Percentiles rank a stretch among this genome's conserved stretches.
These are phyloP conservation scores for Mamestra configurata DNA, from an alignment of 1,140 invertebrate genomes.

Conservation along the genomic window DNA sequence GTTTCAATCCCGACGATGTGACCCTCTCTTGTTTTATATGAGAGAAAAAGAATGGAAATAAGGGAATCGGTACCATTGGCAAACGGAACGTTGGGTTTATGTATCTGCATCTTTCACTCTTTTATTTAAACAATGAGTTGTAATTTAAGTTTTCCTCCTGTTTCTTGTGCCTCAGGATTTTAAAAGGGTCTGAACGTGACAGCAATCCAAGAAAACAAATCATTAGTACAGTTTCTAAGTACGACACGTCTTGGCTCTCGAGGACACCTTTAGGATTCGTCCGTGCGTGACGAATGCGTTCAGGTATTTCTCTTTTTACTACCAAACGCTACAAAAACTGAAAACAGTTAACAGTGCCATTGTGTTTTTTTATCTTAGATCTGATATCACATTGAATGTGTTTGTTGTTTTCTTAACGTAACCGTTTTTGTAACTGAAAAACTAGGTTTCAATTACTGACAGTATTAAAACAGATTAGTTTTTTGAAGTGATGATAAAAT, in stretches of 20 bases:
- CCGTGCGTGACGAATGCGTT: constrained; percentile 38
- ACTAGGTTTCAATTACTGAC: background rate
- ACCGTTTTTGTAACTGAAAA: background rate
- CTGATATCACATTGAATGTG: constrained; percentile 13
- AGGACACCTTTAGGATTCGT: constrained; percentile 31
- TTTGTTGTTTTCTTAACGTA: background rate
- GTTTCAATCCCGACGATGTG: no score
- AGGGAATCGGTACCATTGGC: no score
- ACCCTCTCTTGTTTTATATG: no score
- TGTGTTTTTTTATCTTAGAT: constrained; percentile 39
- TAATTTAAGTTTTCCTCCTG: background rate
- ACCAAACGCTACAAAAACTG: constrained; percentile 4
- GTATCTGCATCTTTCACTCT: no score
- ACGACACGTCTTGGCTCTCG: constrained; percentile 40
- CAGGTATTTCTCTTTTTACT: constrained; percentile 39
- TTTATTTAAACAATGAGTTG: no score
- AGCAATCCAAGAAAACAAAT: constrained; percentile 22
- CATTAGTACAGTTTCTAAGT: constrained; percentile 23
- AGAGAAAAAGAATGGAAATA: no score
- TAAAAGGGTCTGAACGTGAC: constrained; percentile 10
- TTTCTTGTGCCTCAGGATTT: background rate
- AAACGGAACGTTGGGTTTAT: no score
- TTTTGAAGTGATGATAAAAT: background rate
- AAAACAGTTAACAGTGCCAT: constrained; percentile 29
- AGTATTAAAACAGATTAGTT: background rate